phyloP scores from a whole-genome alignment of 2,888 invertebrate genomes.

The Therioaphis trifolii region DNA sequence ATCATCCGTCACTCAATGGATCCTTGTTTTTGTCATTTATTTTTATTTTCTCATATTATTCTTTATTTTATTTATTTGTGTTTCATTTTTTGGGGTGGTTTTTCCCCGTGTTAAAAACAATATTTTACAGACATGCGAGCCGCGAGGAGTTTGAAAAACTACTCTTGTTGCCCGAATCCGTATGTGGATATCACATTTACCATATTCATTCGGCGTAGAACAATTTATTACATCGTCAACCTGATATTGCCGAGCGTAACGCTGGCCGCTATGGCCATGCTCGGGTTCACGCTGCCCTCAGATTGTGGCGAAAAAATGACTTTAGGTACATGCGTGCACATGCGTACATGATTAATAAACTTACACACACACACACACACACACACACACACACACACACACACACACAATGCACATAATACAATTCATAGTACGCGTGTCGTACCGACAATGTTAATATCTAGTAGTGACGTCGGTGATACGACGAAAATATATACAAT shows the following conservation, averaged over 20 bases:
- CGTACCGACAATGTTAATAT: neutral
- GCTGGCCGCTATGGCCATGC: slow-evolving; percentile 97
- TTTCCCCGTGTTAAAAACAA: neutral
- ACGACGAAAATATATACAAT: neutral
- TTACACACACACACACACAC: slow-evolving; percentile 65
- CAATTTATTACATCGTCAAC: slow-evolving; percentile 99
- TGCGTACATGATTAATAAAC: neutral
- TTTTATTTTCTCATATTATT: neutral
- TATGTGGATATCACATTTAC: slow-evolving; percentile 97
- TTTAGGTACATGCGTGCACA: slow-evolving; percentile 75
- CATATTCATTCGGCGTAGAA: slow-evolving; percentile 94
- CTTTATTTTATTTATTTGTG: neutral
- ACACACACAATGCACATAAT: no score
- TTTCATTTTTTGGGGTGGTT: slow-evolving; percentile 3
- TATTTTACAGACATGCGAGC: slow-evolving; percentile 85
- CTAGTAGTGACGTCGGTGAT: neutral
- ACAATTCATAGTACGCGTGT: no score
- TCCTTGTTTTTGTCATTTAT: neutral
- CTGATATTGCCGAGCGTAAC: slow-evolving; percentile 98
- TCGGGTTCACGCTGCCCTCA: slow-evolving; percentile 97
- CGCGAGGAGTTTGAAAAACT: slow-evolving; percentile 88
- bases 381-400: neutral
- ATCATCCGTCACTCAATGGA: neutral
- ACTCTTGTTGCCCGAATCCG: slow-evolving; percentile 89
- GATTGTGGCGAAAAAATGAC: slow-evolving; percentile 97